Evolutionary conservation across 2,888 invertebrate genomes (phyloP).

Genomic region (Orchestes rusci): DNA sequence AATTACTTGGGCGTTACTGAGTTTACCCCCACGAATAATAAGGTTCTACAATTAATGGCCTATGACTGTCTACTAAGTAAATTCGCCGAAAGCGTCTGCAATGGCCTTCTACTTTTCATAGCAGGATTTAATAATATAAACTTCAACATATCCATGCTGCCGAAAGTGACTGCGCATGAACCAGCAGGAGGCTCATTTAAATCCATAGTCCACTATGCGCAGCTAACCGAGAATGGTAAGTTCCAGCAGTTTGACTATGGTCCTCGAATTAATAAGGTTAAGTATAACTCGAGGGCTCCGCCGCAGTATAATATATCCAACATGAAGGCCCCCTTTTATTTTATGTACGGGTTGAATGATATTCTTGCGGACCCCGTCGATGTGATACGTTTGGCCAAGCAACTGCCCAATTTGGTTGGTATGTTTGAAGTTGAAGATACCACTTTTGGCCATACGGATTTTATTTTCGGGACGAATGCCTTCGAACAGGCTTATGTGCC

Average conservation of each 20-base stretch:
- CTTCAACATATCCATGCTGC: conserved; percentile 55
- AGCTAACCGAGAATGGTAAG: conserved; percentile 37
- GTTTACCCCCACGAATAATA: conserved; percentile 64
- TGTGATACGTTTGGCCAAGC: conserved; percentile 36
- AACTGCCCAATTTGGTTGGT: conserved; percentile 51
- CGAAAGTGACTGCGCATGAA: conserved; percentile 59
- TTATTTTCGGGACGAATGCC: conserved; percentile 59
- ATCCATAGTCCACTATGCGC: conserved; percentile 61
- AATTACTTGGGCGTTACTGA: conserved; percentile 62
- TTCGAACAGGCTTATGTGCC: conserved; percentile 51
- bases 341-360: conserved; percentile 66
- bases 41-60: conserved; percentile 53
- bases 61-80: conserved; percentile 56
- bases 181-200: conserved; percentile 72
- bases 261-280: conserved; percentile 47
- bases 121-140: conserved; percentile 56
- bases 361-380: conserved; percentile 56
- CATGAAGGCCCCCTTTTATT: conserved; percentile 57
- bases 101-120: conserved; percentile 63
- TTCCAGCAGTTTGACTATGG: conserved; percentile 71
- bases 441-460: conserved; percentile 68
- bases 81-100: conserved; percentile 58
- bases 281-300: conserved; percentile 53
- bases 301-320: conserved; percentile 57
- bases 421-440: conserved; percentile 54